Evolutionary conservation across 1,140 invertebrate species (phyloP), one percentile per base, ranked within the genome.

Genomic region (Drosophila auraria): DNA sequence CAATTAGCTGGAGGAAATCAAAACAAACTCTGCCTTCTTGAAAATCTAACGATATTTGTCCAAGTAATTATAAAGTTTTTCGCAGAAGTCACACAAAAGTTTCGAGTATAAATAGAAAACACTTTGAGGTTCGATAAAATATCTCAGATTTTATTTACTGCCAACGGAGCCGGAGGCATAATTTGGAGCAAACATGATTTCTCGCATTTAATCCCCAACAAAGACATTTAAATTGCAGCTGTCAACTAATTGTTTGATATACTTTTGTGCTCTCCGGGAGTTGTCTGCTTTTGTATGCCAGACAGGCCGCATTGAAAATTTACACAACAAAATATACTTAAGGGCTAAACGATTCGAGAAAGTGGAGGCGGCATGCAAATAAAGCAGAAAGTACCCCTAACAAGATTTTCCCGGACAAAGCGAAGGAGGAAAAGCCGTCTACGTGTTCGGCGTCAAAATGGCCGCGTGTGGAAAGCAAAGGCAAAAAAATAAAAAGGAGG

Each of bases 401-500:
- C 84, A 89, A 89, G 84, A 89, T 87, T 89, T 89, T 54, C 42
- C 20, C 50, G 73, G 58, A 81, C 83, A 81, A 83, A 78, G 82
- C 65, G 7, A 72, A 81, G 74, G 73, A 78, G 78, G 60, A 73
- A 74, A 73, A 53, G 71, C 71, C 44, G 54, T 60, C 81, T 87
- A 87, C 84, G 84, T 89, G 84, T 87, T 87, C 71, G 82, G 86
- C 84, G 86, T 87, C 81, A 90, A 84, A 84, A 87, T 83, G 78
- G 81, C 72, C 83, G 62, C 66, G 66, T 62, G 42, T 58, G 27
- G 15, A 50, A 58, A 30, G 27, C 27, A 6, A 30, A 45, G n/a
- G 64, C 30, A 15, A 59, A 20, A 20, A 1, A 20, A 20, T 20
- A 20, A 20, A 20, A 63, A 36, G 30, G n/a, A 64, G 60, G 50